Evolutionary conservation across 2,888 invertebrate genomes (phyloP).

Genomic region (Eurois occulta): DNA sequence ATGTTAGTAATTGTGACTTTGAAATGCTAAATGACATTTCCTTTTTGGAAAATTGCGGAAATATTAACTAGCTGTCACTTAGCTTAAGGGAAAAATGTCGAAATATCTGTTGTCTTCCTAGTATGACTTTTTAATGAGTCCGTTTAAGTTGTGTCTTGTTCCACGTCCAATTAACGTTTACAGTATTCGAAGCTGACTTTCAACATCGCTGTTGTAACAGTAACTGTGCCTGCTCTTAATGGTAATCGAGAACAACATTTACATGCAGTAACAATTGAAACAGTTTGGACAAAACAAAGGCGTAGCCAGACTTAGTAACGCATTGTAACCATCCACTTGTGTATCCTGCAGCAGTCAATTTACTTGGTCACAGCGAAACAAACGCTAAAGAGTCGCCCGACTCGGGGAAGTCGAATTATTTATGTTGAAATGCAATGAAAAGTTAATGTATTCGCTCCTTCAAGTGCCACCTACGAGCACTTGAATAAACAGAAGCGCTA

Average conservation of each 20-base stretch:
- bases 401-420: conserved; percentile 57
- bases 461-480: conserved; percentile 82
- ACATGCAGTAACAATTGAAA: conserved; percentile 82
- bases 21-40: conserved; percentile 29
- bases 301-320: conserved; percentile 72
- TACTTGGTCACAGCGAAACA: conserved; percentile 61
- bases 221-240: conserved; percentile 72
- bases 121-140: conserved; percentile 74
- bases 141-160: conserved; percentile 71
- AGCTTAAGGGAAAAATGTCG: conserved; percentile 60
- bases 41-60: conserved; percentile 38
- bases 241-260: conserved; percentile 83
- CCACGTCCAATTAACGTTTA: conserved; percentile 81
- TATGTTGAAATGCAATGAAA: conserved; percentile 69
- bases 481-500: conserved; percentile 82
- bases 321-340: conserved; percentile 67
- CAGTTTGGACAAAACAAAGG: conserved; percentile 84
- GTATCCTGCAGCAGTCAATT: conserved; percentile 55
- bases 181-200: conserved; percentile 76
- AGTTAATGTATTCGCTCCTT: conserved; percentile 75
- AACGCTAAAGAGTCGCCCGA: conserved; percentile 49
- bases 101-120: conserved; percentile 65
- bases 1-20: conserved; percentile 40
- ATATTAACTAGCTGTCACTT: conserved; percentile 60
- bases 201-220: conserved; percentile 73